A percentile compares a stretch with the other conserved stretches of the same genome.
phyloP scores from a whole-genome alignment of 2,797 vertebrate species.

The Lepilemur ruficaudatus region DNA sequence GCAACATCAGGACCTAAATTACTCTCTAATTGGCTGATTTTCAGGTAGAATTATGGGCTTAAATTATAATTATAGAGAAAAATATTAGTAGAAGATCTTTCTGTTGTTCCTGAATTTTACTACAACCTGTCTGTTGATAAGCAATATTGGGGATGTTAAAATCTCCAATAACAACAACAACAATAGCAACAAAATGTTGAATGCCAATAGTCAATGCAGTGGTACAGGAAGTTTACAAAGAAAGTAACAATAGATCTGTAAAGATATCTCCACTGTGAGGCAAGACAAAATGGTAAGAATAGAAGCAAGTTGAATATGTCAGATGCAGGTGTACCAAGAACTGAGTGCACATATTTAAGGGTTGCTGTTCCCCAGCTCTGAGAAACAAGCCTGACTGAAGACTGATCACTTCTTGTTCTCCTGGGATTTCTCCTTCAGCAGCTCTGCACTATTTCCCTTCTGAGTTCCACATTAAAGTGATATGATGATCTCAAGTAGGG shows the following conservation, averaged over 20 bases:
- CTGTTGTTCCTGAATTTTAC: not conserved
- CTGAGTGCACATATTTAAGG: not conserved
- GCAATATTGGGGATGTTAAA: not conserved
- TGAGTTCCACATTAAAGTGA: not conserved
- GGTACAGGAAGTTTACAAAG: not conserved
- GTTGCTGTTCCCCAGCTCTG: not conserved
- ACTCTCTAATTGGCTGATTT: not conserved
- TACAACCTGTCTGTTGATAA: not conserved
- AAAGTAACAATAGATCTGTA: not conserved
- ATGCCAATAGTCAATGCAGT: not conserved
- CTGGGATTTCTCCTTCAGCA: not conserved
- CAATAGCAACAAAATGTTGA: not conserved
- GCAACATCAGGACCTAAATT: not conserved
- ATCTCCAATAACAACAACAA: not conserved
- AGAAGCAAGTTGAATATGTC: not conserved
- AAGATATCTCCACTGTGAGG: not conserved
- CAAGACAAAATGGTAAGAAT: not conserved
- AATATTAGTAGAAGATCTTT: slow-evolving; percentile 18
- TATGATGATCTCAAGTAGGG: not conserved
- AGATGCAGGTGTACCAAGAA: not conserved
- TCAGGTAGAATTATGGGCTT: not conserved
- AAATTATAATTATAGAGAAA: not conserved
- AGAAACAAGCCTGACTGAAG: not conserved
- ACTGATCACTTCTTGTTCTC: accelerated
- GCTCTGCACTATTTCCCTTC: not conserved